These are phyloP conservation scores for Tylochromis polylepis DNA, from an alignment of 2,113 vertebrate species.

Conservation along the genomic window DNA sequence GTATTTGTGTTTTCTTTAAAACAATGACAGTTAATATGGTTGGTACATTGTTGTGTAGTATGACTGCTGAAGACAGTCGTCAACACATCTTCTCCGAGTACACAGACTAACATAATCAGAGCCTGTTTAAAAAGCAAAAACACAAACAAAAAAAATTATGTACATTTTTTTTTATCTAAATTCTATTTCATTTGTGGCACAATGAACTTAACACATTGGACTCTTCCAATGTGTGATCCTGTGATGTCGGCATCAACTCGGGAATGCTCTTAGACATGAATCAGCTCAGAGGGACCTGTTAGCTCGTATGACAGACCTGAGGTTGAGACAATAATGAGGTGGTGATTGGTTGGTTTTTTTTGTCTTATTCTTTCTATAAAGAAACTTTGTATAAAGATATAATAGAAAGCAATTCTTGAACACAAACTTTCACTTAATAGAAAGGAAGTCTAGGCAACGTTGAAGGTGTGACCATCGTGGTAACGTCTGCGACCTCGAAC, in stretches of 20 bases:
- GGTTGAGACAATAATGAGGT: background rate
- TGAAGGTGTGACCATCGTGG: background rate
- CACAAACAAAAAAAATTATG: background rate
- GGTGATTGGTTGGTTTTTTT: background rate
- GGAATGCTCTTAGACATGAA: background rate
- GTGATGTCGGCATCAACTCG: background rate
- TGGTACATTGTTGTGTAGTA: background rate
- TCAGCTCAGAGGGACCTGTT: background rate
- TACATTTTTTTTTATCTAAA: background rate
- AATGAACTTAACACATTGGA: background rate
- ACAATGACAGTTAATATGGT: background rate
- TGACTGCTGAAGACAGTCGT: background rate
- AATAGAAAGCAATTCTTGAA: background rate
- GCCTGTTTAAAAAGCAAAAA: background rate
- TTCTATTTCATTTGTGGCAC: background rate
- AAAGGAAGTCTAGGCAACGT: background rate
- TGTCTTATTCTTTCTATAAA: background rate
- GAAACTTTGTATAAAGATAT: background rate
- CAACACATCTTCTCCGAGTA: background rate
- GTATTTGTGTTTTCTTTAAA: background rate
- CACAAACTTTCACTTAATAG: background rate
- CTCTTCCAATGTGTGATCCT: background rate
- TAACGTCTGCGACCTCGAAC: background rate
- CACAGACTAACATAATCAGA: background rate
- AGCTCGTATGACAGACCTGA: background rate